Conservation (phyloP, 2,113 vertebrate genomes). For the Chauna torquata region DNA sequence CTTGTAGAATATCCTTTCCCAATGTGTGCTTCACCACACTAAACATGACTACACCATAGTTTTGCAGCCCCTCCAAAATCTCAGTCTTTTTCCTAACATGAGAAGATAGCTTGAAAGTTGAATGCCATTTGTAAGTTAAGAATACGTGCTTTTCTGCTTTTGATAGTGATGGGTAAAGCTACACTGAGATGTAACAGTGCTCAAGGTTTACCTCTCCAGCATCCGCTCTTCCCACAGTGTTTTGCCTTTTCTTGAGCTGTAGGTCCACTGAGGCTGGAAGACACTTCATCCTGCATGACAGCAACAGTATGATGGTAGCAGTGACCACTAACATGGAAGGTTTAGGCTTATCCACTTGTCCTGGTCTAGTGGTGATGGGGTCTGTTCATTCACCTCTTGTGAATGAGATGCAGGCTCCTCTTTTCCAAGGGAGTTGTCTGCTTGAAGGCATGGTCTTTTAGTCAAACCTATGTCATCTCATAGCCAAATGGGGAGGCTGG, state of each 20-base stretch:
- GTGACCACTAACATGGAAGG: accelerated
- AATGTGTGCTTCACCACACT: neutral
- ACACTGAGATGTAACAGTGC: neutral
- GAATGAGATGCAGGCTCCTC: neutral
- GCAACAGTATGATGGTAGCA: accelerated
- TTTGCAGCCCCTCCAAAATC: neutral
- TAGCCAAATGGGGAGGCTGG: neutral
- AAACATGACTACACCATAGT: neutral
- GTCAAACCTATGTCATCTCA: neutral
- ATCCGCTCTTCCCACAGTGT: neutral
- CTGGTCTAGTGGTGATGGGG: neutral
- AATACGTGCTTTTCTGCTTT: neutral
- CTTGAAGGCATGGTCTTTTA: neutral
- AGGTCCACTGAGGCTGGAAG: neutral
- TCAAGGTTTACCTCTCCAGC: neutral
- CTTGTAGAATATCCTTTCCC: neutral
- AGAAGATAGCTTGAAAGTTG: neutral
- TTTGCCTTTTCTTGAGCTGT: neutral
- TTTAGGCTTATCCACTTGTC: neutral
- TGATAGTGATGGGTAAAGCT: neutral
- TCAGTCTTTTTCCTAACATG: neutral
- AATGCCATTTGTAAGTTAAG: neutral
- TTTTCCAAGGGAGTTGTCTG: neutral
- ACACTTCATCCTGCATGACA: neutral
- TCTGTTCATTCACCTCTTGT: neutral